Percentiles rank a stretch among this genome's conserved stretches.
Conservation (phyloP, 2,797 vertebrate genomes). For the Spea hammondii region DNA sequence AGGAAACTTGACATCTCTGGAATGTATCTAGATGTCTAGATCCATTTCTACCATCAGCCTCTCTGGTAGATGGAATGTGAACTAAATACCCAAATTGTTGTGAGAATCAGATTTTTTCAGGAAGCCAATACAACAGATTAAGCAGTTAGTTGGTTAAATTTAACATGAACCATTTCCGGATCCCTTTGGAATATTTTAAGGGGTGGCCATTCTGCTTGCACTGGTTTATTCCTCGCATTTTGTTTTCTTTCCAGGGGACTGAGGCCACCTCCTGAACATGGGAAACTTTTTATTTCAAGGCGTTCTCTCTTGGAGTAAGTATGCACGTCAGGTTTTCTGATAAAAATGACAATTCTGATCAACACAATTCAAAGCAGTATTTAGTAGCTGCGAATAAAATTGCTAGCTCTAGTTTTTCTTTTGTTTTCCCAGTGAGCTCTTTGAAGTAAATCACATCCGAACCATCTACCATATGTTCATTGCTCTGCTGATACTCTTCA, state of each 20-base stretch:
- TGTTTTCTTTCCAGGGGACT: conserved; percentile 64
- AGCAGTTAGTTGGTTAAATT: too few species aligned
- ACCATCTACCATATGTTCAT: conserved; percentile 99
- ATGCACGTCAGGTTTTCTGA: neutral
- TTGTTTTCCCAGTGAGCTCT: conserved; percentile 80
- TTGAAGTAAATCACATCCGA: conserved; percentile 96
- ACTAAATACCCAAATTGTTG: too few species aligned
- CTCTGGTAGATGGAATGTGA: too few species aligned
- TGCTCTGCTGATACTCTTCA: conserved; percentile 90
- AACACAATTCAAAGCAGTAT: neutral
- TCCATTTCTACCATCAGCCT: too few species aligned
- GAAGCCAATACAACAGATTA: too few species aligned
- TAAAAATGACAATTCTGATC: neutral
- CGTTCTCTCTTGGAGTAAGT: conserved; percentile 94
- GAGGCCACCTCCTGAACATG: conserved; percentile 77
- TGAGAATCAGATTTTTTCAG: too few species aligned
- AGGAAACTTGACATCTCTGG: too few species aligned
- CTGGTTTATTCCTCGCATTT: neutral
- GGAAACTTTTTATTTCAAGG: conserved; percentile 84
- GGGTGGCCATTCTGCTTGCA: too few species aligned
- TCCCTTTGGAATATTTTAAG: too few species aligned
- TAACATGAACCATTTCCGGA: too few species aligned
- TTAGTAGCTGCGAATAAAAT: too few species aligned
- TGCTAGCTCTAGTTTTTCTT: neutral
- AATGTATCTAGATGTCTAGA: too few species aligned